Evolutionary conservation across 2,113 vertebrate species (phyloP).

Genomic region (Taxidea taxus): DNA sequence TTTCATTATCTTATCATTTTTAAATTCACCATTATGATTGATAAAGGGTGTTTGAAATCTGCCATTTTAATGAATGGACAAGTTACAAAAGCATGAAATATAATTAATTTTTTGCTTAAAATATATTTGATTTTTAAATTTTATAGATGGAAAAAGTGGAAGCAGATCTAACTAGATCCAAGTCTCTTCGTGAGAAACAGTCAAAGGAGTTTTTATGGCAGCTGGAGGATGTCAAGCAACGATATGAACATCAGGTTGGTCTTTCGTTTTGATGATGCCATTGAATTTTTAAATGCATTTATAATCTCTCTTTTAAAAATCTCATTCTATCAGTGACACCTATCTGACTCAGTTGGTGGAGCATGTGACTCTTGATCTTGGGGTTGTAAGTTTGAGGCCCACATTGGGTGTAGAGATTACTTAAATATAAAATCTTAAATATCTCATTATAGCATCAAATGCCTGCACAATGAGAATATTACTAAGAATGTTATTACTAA

Average conservation of each 20-base stretch:
- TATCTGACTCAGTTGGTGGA: neutral
- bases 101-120: constrained; percentile 36
- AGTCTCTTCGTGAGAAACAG: constrained; percentile 92
- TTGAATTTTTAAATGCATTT: neutral
- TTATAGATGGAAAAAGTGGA: constrained; percentile 94
- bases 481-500: neutral
- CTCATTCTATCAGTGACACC: neutral
- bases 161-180: constrained; percentile 91
- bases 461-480: neutral
- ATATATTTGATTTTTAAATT: constrained; percentile 84
- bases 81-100: neutral
- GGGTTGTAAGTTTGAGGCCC: neutral
- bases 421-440: neutral
- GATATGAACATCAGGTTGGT: constrained; percentile 92
- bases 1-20: neutral
- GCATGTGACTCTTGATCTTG: neutral
- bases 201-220: constrained; percentile 90
- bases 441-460: neutral
- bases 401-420: neutral
- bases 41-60: neutral
- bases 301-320: neutral
- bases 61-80: neutral
- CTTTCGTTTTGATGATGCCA: neutral
- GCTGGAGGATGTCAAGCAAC: constrained; percentile 88
- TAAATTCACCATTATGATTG: neutral